Conservation (phyloP, 2,113 vertebrate species). For the Melanostigma gelatinosum region DNA sequence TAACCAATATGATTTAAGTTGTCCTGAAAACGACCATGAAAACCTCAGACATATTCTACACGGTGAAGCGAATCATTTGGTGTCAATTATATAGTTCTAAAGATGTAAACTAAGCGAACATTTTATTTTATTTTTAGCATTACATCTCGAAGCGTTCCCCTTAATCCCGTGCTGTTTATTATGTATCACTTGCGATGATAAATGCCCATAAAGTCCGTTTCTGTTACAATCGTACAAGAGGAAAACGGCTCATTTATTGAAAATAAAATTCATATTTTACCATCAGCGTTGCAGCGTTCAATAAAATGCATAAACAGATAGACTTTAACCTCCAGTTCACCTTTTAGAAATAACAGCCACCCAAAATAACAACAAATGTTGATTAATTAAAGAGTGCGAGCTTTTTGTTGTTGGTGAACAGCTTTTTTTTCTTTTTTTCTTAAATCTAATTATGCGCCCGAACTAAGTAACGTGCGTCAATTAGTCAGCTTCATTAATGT, state of each 20-base stretch:
- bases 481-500: background rate
- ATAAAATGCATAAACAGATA: background rate
- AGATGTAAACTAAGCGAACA: background rate
- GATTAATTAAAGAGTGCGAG: background rate
- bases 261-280: conserved; percentile 3
- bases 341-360: background rate
- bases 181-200: background rate
- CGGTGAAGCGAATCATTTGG: background rate
- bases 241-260: conserved; percentile 24
- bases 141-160: too few relatives aligned
- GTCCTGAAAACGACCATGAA: background rate
- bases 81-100: background rate
- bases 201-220: conserved; percentile 5
- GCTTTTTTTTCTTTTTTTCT: background rate
- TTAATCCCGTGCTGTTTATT: background rate
- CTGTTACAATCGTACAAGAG: background rate
- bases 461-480: background rate
- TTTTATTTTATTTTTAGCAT: background rate
- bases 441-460: too few relatives aligned
- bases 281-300: background rate
- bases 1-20: background rate
- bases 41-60: background rate
- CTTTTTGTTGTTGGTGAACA: too few relatives aligned
- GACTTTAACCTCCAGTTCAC: background rate
- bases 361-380: background rate